phyloP scores from a whole-genome alignment of 2,113 vertebrate genomes.

The Perognathus longimembris region DNA sequence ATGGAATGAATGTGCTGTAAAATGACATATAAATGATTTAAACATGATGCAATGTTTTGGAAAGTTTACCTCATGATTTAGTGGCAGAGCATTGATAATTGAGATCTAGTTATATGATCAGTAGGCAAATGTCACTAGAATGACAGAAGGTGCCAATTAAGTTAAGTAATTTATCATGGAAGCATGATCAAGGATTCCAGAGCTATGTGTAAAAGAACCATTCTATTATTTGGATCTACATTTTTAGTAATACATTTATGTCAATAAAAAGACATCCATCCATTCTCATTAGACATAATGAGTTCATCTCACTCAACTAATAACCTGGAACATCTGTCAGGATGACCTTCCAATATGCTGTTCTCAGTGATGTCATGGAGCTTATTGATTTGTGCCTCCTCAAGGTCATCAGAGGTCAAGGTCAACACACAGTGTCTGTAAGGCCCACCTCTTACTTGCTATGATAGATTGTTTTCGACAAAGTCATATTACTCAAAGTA shows the following conservation, averaged over 20 bases:
- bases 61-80: constrained; percentile 47
- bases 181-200: constrained; percentile 52
- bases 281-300: constrained; percentile 76
- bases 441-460: neutral
- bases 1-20: neutral
- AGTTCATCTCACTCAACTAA: constrained; percentile 71
- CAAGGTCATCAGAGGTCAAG: neutral
- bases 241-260: constrained; percentile 67
- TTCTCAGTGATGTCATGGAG: constrained; percentile 60
- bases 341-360: constrained; percentile 62
- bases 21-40: constrained; percentile 54
- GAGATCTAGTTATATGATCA: constrained; percentile 19
- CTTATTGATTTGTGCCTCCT: constrained; percentile 59
- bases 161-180: constrained; percentile 60
- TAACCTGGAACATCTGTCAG: constrained; percentile 73
- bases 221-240: constrained; percentile 62
- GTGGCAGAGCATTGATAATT: neutral
- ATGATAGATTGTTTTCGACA: neutral
- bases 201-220: constrained; percentile 35
- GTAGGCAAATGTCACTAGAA: constrained; percentile 70
- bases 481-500: neutral
- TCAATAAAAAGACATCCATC: constrained; percentile 73
- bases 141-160: constrained; percentile 75
- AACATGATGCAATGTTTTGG: neutral
- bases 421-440: neutral